Evolutionary conservation across 2,113 vertebrate genomes (phyloP).

Genomic region (Calyptommatus sinebrachiatus): DNA sequence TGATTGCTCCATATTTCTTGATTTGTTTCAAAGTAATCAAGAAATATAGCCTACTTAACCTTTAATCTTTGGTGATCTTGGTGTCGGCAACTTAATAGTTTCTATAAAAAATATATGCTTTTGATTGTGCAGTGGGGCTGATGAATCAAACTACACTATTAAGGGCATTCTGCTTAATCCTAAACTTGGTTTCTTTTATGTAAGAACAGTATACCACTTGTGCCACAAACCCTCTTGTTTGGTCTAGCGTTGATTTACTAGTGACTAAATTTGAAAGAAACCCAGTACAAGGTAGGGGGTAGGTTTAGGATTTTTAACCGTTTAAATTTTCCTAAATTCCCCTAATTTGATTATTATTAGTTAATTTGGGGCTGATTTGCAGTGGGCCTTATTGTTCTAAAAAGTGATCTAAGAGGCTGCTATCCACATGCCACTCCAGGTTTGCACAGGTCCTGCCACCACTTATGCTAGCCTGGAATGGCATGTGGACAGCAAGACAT

Average conservation of each 20-base stretch:
- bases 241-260: slow-evolving; percentile 17
- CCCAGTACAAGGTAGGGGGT: neutral
- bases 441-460: no score
- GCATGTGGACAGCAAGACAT: no score
- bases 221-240: slow-evolving; percentile 58
- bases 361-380: neutral
- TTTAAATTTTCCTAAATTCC: neutral
- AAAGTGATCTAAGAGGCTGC: no score
- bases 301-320: slow-evolving; percentile 8
- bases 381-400: no score
- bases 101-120: slow-evolving; percentile 50
- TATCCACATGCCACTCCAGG: no score
- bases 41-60: slow-evolving; percentile 26
- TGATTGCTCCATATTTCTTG: slow-evolving; percentile 45
- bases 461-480: no score
- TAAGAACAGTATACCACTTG: slow-evolving; percentile 7
- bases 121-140: slow-evolving; percentile 47
- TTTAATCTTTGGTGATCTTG: slow-evolving; percentile 36
- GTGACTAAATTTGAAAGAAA: neutral
- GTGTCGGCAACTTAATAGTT: slow-evolving; percentile 50
- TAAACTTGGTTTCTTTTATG: slow-evolving; percentile 60
- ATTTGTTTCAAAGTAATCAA: slow-evolving; percentile 46
- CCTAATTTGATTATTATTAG: neutral
- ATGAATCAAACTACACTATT: slow-evolving; percentile 32
- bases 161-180: slow-evolving; percentile 49